Conservation (phyloP, 2,888 invertebrate species). For the Sicus ferrugineus region DNA sequence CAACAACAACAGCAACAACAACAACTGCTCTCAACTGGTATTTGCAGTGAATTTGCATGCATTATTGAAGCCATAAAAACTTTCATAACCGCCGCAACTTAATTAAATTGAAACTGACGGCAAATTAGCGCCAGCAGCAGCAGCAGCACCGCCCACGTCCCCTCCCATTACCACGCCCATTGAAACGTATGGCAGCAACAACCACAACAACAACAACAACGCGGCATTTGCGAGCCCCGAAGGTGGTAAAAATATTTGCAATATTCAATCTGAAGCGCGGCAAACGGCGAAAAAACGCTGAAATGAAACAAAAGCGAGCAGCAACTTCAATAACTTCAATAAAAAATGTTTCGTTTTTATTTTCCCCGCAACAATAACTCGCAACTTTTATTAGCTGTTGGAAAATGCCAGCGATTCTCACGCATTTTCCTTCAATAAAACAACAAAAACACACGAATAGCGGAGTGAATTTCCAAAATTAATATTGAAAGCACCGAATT, state of each 20-base stretch:
- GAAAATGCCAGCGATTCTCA: no score
- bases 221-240: background rate
- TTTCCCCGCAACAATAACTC: no score
- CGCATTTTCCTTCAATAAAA: no score
- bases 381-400: no score
- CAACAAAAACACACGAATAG: no score
- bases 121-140: constrained; percentile 33
- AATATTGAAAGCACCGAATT: background rate
- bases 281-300: constrained; percentile 32
- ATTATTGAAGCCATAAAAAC: constrained; percentile 51
- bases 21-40: background rate
- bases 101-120: constrained; percentile 52
- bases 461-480: background rate
- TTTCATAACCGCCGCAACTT: constrained; percentile 52
- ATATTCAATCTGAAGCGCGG: constrained; percentile 38
- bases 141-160: no score
- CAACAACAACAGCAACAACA: constrained; percentile 35
- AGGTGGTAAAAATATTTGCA: background rate
- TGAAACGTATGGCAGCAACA: constrained; percentile 3
- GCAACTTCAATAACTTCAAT: constrained; percentile 34
- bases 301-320: constrained; percentile 33
- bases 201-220: background rate
- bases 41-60: constrained; percentile 33
- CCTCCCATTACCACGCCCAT: no score
- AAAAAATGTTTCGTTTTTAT: background rate